phyloP scores from a whole-genome alignment of 2,113 vertebrate species.

The Sciurus niger region DNA sequence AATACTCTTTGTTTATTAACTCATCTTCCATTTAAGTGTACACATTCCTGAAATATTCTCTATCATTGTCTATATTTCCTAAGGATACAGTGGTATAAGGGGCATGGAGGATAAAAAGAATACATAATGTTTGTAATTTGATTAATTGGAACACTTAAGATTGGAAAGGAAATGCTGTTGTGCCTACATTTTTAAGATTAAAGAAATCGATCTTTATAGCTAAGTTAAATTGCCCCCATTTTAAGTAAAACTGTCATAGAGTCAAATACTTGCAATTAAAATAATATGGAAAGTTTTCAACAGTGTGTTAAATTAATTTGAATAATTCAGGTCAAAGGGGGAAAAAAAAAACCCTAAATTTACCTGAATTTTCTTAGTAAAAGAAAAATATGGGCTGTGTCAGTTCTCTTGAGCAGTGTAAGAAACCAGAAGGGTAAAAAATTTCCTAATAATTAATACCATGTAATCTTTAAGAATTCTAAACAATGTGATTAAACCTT shows the following conservation, averaged over 20 bases:
- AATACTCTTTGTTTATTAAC: not conserved
- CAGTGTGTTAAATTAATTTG: not conserved
- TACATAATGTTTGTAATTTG: not conserved
- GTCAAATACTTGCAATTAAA: not conserved
- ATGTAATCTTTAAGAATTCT: not conserved
- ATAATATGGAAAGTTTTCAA: not conserved
- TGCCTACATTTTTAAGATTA: slow-evolving; percentile 13
- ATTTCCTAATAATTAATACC: not conserved
- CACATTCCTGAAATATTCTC: not conserved
- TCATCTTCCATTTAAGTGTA: not conserved
- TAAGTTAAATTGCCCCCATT: slow-evolving; percentile 27
- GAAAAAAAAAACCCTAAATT: not conserved
- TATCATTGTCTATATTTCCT: not conserved
- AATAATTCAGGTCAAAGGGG: not conserved
- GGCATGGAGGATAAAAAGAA: not conserved
- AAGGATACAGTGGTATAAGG: not conserved
- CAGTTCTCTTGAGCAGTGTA: not conserved
- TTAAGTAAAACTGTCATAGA: not conserved
- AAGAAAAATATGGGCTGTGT: not conserved
- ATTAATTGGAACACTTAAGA: not conserved
- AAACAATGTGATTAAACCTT: not conserved
- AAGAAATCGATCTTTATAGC: not conserved
- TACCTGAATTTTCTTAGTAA: not conserved
- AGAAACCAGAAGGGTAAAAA: not conserved
- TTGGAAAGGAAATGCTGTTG: not conserved